Evolutionary conservation across 2,113 vertebrate genomes (phyloP), one percentile per base, ranked within the genome.

Genomic region (Numida meleagris): DNA sequence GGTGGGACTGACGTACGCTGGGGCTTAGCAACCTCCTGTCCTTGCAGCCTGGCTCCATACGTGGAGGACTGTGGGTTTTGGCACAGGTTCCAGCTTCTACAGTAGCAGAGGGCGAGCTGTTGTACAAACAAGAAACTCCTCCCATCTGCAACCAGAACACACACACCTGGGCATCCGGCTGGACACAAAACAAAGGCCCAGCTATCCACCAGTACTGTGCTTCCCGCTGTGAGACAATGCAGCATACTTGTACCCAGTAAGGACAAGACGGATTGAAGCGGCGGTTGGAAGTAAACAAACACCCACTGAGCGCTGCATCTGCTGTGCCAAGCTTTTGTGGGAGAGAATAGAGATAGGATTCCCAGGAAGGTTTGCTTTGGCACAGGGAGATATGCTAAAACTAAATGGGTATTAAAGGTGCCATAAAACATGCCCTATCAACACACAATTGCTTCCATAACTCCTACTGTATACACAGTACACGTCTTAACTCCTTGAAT

Each of bases 191-290:
- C 6, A 42, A 27, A 20, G 53, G 0, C 7, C 14, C 66, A 38
- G 33, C 18, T 17, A 50, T 38, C 36, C 46, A 12, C 3, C 31
- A 3, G n/a, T 3, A 14, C 1, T 9, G 34, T 13, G 1, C 33
- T 15, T 43, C 70, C 71, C 4, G 7, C 45, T 65, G 29, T 1
- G 38, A 65, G n/a, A 53, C 5, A 33, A 15, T 0, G 9, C 55
- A 5, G 6, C 12, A 0, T 9, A 10, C 6, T 10, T 16, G 38
- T 4, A 14, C 21, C 61, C 43, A 1, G 4, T 1, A 10, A 9
- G 0, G 12, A 48, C 13, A 8, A 7, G 34, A 4, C 1, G 1
- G 29, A 8, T 2, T 4, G 25, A 34, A 51, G 43, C 0, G 7
- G 8, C 45, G 7, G 10, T 18, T 71, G 58, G 62, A 40, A 77